Conservation (phyloP, 2,797 vertebrate species). For the Adelosebastes latens region DNA sequence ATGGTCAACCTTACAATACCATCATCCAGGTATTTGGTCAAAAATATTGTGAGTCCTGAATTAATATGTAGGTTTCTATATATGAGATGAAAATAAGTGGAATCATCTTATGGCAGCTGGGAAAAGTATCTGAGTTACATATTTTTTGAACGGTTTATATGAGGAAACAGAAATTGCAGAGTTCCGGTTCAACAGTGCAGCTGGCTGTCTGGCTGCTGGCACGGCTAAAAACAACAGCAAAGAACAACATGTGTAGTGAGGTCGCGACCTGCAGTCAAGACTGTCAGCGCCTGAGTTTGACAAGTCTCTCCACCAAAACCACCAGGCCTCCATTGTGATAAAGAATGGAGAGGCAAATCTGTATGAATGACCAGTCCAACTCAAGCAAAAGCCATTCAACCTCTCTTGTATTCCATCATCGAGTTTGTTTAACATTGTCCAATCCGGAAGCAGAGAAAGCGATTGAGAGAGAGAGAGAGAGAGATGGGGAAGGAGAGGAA, state of each 20-base stretch:
- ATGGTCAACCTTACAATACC: too few species aligned
- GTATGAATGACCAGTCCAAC: conserved; percentile 63
- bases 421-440: conserved; percentile 69
- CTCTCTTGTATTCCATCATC: conserved; percentile 62
- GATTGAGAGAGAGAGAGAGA: conserved; percentile 20
- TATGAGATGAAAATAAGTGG: background rate
- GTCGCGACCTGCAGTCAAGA: conserved; percentile 71
- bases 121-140: background rate
- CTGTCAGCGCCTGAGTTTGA: conserved; percentile 63
- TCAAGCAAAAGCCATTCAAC: conserved; percentile 66
- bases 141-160: background rate
- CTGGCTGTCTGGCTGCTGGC: conserved; percentile 45
- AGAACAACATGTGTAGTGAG: conserved; percentile 64
- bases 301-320: conserved; percentile 66
- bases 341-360: conserved; percentile 66
- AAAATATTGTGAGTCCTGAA: background rate
- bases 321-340: conserved; percentile 63
- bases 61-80: background rate
- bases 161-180: conserved; percentile 7
- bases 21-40: too few species aligned
- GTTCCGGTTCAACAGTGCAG: conserved; percentile 17
- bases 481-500: background rate
- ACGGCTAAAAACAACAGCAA: conserved; percentile 57
- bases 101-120: background rate
- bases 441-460: conserved; percentile 51